Conservation (phyloP, 2,888 invertebrate genomes). For the Xestia c-nigrum region DNA sequence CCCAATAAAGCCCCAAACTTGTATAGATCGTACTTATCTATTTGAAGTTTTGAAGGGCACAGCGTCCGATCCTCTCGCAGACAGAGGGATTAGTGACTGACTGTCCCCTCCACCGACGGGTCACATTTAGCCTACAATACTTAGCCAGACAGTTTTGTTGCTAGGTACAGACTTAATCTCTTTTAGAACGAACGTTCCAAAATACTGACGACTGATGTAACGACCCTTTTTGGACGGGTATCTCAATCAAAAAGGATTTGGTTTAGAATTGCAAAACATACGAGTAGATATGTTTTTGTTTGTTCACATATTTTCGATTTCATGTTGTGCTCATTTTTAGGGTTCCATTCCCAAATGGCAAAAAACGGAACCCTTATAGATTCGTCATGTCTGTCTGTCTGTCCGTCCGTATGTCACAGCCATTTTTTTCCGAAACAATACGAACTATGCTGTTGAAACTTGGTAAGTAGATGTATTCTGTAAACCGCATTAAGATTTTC, state of each 20-base stretch:
- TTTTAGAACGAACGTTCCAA: neutral
- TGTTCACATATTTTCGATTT: neutral
- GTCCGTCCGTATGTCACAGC: too few relatives aligned
- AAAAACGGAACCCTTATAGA: too few relatives aligned
- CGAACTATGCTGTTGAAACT: too few relatives aligned
- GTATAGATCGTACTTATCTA: slow-evolving; percentile 22
- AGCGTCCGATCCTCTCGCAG: slow-evolving; percentile 21
- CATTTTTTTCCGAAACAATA: too few relatives aligned
- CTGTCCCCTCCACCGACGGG: slow-evolving; percentile 13
- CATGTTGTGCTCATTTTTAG: too few relatives aligned
- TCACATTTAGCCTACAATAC: slow-evolving; percentile 30
- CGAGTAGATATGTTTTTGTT: too few relatives aligned
- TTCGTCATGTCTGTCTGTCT: too few relatives aligned
- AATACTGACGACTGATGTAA: neutral
- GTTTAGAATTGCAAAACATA: neutral
- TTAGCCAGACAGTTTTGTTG: slow-evolving; percentile 45
- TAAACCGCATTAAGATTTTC: too few relatives aligned
- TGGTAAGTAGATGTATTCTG: too few relatives aligned
- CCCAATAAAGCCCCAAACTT: slow-evolving; percentile 10
- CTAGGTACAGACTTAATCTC: slow-evolving; percentile 7
- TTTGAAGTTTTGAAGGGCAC: slow-evolving; percentile 35
- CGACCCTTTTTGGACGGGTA: slow-evolving; percentile 1
- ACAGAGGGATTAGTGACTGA: slow-evolving; percentile 41
- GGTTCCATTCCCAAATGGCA: too few relatives aligned
- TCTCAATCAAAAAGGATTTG: neutral